Base-by-base conservation (phyloP, 2,113 vertebrate species). In the Hippocampus barbouri region DNA sequence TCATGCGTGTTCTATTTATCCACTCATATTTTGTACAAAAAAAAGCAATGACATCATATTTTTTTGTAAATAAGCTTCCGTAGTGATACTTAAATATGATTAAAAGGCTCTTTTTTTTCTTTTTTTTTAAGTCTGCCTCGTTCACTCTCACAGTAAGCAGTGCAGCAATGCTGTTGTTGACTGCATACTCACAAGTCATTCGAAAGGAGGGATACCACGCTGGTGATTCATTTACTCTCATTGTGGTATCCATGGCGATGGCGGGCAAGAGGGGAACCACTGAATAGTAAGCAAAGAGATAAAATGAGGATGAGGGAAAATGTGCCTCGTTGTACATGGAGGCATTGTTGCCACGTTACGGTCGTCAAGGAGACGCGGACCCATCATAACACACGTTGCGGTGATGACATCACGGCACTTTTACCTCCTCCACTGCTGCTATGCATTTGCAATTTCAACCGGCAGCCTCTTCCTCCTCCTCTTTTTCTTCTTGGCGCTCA, bases 261-360 rank as follows among this genome's bases (percentile, higher is more conserved):
- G 45, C 59, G 61, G 30, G 16, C 53, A 66, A 79, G 67, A 9
- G 66, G 47, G 71, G 63, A 74, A 68, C 54, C 74, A 63, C 66
- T 30, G 60, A 71, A 59, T 4, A 53, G 43, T 65, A 71, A 72
- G 57, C 34, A 66, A 68, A 78, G 51, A 56, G 56, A 27, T 40
- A 71, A 21, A 71, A 74, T 63, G 27, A 41, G 38, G 66, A 65
- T 3, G 38, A 53, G n/a, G 38, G 2, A 59, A 73, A 73, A 68
- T 25, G 43, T 49, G 30, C 71, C 73, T 85, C 74, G 76, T 77
- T 87, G 86, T 87, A 82, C 83, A 81, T 61, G 65, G 75, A 76
- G 66, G 70, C 81, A 88, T 80, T 77, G 91, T 91, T 92, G 90
- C 92, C 80, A 90, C 77, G 92, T 72, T 87, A 92, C 90, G 8